These are phyloP conservation scores for Lipotes vexillifer DNA, from an alignment of 2,113 vertebrate genomes.

Conservation along the genomic window DNA sequence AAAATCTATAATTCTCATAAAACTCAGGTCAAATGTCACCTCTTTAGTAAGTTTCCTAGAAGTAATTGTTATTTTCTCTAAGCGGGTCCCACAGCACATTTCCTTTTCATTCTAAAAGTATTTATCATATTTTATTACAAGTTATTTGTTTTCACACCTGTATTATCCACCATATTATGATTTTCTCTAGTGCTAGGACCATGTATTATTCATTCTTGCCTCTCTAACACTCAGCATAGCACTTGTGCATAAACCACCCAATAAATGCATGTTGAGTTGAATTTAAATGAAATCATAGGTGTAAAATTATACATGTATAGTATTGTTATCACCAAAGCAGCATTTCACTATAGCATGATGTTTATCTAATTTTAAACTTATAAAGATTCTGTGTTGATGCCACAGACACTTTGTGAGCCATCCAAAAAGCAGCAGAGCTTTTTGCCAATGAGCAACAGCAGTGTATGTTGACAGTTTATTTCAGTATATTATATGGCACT, in stretches of 20 bases:
- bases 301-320: constrained; percentile 29
- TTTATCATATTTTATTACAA: constrained; percentile 50
- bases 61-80: not conserved
- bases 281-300: constrained; percentile 63
- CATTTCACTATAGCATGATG: constrained; percentile 24
- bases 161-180: constrained; percentile 29
- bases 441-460: constrained; percentile 63
- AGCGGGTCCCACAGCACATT: not conserved
- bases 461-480: constrained; percentile 72
- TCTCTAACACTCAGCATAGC: constrained; percentile 47
- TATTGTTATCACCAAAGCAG: constrained; percentile 36
- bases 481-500: constrained; percentile 72
- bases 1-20: not conserved
- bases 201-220: constrained; percentile 68
- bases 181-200: constrained; percentile 24
- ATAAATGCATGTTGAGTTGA: constrained; percentile 64
- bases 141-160: constrained; percentile 41
- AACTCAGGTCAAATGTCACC: not conserved
- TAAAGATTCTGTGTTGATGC: constrained; percentile 47
- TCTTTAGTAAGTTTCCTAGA: not conserved
- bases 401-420: constrained; percentile 65
- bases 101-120: not conserved
- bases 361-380: constrained; percentile 60
- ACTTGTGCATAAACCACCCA: constrained; percentile 40
- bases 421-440: constrained; percentile 57